Percentiles rank a stretch among this genome's conserved stretches.
Conservation (phyloP, 1,140 invertebrate genomes). For the Nasonia vitripennis region DNA sequence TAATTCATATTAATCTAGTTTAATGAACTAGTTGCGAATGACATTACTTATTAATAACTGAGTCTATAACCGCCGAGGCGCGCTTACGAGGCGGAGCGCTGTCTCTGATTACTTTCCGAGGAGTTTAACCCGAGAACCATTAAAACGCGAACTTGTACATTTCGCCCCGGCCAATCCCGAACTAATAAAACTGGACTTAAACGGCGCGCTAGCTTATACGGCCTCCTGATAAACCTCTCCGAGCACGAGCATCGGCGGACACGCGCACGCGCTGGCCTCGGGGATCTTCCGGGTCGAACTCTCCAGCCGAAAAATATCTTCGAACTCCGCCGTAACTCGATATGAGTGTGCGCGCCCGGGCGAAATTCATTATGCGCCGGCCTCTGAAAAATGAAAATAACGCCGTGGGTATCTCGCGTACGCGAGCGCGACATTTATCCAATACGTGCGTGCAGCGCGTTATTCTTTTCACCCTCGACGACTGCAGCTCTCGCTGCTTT, state of each 20-base stretch:
- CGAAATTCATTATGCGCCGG: too few species aligned
- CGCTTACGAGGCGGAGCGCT: neutral
- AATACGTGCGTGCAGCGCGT: too few species aligned
- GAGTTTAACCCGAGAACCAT: neutral
- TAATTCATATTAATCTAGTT: neutral
- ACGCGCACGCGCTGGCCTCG: too few species aligned
- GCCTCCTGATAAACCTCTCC: neutral
- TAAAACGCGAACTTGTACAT: neutral
- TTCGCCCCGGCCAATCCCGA: neutral
- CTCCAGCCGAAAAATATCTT: neutral
- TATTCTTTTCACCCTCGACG: neutral
- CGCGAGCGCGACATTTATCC: too few species aligned
- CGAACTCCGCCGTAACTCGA: too few species aligned
- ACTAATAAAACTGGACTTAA: conserved; percentile 4
- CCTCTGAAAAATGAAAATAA: too few species aligned
- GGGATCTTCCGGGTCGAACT: too few species aligned
- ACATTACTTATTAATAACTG: neutral
- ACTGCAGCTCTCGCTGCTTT: neutral
- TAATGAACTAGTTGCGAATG: neutral
- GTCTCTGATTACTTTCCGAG: neutral
- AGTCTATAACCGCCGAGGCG: too few species aligned
- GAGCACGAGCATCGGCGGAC: too few species aligned
- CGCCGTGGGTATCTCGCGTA: too few species aligned
- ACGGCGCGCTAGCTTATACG: neutral
- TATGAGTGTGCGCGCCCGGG: too few species aligned